A percentile compares a stretch with the other conserved stretches of the same genome.
Evolutionary conservation across 2,113 vertebrate species (phyloP).

Genomic region (Pungitius pungitius): DNA sequence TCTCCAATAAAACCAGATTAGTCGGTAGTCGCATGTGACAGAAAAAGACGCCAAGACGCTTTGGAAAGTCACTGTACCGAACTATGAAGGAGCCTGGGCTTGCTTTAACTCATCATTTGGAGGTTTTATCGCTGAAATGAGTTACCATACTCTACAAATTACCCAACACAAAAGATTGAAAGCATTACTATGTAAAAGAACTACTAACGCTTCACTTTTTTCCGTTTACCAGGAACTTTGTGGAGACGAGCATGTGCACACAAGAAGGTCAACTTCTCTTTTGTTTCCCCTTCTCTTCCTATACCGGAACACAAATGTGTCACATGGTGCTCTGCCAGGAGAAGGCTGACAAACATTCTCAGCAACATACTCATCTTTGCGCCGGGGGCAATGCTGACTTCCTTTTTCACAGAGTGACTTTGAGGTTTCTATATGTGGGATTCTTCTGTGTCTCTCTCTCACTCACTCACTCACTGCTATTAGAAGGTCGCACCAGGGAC

Average conservation of each 20-base stretch:
- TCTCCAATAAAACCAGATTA: no score
- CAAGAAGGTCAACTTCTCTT: slow-evolving; percentile 33
- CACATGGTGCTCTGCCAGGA: slow-evolving; percentile 1
- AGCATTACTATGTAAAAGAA: neutral
- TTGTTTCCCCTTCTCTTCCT: neutral
- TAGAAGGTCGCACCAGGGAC: slow-evolving; percentile 9
- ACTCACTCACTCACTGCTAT: no score
- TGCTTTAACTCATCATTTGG: no score
- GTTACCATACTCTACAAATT: neutral
- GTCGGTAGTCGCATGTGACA: no score
- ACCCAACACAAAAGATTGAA: neutral
- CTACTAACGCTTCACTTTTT: neutral
- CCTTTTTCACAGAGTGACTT: neutral
- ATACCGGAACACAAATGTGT: slow-evolving; percentile 1
- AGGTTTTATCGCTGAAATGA: no score
- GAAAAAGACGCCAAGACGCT: no score
- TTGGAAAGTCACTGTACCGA: no score
- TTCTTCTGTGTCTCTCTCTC: neutral
- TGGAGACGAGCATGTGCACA: slow-evolving; percentile 7
- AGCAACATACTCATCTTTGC: slow-evolving; percentile 1
- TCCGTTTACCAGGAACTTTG: slow-evolving; percentile 7
- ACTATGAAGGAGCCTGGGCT: no score
- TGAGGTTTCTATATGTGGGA: slow-evolving; percentile 5
- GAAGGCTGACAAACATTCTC: neutral
- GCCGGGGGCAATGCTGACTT: neutral